Evolutionary conservation across 2,888 invertebrate species (phyloP).

Genomic region (Agriopis leucophaearia): DNA sequence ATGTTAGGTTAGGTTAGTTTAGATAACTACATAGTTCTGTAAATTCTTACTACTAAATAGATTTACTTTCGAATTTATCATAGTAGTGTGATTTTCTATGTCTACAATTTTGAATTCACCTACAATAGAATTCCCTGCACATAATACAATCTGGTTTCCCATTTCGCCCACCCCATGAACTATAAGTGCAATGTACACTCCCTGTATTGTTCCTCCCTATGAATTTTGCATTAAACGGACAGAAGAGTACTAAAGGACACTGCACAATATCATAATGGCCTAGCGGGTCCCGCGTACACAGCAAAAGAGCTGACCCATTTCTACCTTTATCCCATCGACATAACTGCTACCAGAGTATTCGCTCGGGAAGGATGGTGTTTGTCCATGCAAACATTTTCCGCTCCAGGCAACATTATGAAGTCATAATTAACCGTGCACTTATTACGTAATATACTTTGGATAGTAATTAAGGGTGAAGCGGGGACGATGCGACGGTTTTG

Average conservation of each 20-base stretch:
- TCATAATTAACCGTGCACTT: conserved; percentile 47
- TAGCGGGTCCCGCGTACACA: conserved; percentile 21
- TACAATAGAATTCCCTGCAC: neutral
- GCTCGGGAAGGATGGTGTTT: conserved; percentile 32
- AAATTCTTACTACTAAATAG: no score
- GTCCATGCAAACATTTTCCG: conserved; percentile 47
- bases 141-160: neutral
- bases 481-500: conserved; percentile 13
- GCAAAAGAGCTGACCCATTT: conserved; percentile 5
- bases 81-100: no score
- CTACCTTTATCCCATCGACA: conserved; percentile 7
- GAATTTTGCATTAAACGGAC: conserved; percentile 29
- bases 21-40: no score
- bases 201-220: conserved; percentile 19
- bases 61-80: no score
- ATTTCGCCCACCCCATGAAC: neutral
- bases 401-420: conserved; percentile 42
- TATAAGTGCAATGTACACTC: conserved; percentile 1
- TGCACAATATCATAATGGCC: conserved; percentile 45
- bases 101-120: no score
- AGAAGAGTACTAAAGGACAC: conserved; percentile 17
- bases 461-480: conserved; percentile 33
- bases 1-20: no score
- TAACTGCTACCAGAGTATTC: conserved; percentile 1
- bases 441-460: conserved; percentile 32